Conservation (phyloP, 1,140 invertebrate genomes). For the Anoplophora glabripennis region DNA sequence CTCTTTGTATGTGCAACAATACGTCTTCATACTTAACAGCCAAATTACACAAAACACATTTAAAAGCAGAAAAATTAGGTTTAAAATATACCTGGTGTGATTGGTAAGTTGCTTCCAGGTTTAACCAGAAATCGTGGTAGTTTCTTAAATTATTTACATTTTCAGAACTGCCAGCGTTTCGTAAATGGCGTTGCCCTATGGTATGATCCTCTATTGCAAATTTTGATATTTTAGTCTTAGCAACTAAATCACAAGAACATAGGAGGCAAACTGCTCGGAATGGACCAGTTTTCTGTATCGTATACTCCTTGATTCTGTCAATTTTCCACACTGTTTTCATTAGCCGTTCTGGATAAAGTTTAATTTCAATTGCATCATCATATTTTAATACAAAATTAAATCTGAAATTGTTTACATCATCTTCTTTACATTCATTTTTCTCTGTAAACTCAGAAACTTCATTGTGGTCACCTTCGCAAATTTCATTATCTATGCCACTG, state of each 20-base stretch:
- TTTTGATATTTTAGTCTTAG: constrained; percentile 16
- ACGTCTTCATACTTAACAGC: not conserved
- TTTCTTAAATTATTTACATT: constrained; percentile 14
- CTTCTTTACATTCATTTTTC: constrained; percentile 3
- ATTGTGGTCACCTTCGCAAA: not conserved
- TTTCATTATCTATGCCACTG: constrained; percentile 18
- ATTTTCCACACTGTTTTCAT: constrained; percentile 17
- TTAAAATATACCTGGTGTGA: constrained; percentile 36
- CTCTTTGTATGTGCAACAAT: not conserved
- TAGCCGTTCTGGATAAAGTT: constrained; percentile 21
- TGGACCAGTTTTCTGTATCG: constrained; percentile 27
- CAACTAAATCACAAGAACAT: constrained; percentile 27
- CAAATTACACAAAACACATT: not conserved
- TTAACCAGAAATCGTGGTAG: constrained; percentile 32
- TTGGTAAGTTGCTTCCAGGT: constrained; percentile 26
- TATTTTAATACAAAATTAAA: constrained; percentile 26
- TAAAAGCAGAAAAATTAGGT: not conserved
- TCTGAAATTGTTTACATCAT: constrained; percentile 21
- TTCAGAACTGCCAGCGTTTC: not conserved
- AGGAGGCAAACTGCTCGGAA: constrained; percentile 27
- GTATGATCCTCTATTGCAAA: constrained; percentile 21
- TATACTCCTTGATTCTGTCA: constrained; percentile 24
- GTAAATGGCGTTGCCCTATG: constrained; percentile 32
- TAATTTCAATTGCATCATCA: constrained; percentile 17
- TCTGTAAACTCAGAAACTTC: not conserved